phyloP scores from a whole-genome alignment of 1,140 invertebrate species.

The Hycleus phaleratus region DNA sequence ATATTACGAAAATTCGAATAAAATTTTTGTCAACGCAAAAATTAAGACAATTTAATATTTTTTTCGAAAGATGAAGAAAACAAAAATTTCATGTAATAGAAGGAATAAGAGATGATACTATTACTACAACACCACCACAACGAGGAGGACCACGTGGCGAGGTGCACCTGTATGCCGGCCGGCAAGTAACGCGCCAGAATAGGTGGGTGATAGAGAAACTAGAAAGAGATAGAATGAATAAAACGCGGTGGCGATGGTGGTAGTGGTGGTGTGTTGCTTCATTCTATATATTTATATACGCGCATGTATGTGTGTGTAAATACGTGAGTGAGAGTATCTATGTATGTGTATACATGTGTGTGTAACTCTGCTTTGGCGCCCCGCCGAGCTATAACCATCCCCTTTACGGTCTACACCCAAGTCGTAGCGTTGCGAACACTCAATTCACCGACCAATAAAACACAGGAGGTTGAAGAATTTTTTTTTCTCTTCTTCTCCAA shows the following conservation, averaged over 20 bases:
- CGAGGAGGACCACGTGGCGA: slow-evolving; percentile 8
- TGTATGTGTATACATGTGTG: neutral
- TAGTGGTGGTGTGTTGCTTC: slow-evolving; percentile 10
- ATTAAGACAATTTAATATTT: too few relatives aligned
- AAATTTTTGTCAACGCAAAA: too few relatives aligned
- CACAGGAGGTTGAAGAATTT: neutral
- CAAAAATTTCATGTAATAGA: too few relatives aligned
- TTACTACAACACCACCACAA: neutral
- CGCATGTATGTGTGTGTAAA: too few relatives aligned
- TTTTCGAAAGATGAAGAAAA: too few relatives aligned
- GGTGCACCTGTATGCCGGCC: slow-evolving; percentile 18
- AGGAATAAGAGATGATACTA: neutral
- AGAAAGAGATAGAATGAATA: too few relatives aligned
- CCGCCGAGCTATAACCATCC: slow-evolving; percentile 33
- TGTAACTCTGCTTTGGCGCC: slow-evolving; percentile 27
- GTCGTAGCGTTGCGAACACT: slow-evolving; percentile 29
- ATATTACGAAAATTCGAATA: too few relatives aligned
- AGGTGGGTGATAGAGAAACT: slow-evolving; percentile 4
- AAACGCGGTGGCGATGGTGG: neutral
- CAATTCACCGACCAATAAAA: slow-evolving; percentile 11
- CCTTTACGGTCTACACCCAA: slow-evolving; percentile 32
- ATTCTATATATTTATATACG: too few relatives aligned
- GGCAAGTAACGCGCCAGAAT: slow-evolving; percentile 6
- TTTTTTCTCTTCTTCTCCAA: too few relatives aligned
- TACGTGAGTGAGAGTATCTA: too few relatives aligned